Evolutionary conservation across 23 tunicate species (phyloP).

Genomic region (Halocynthia roretzi): DNA sequence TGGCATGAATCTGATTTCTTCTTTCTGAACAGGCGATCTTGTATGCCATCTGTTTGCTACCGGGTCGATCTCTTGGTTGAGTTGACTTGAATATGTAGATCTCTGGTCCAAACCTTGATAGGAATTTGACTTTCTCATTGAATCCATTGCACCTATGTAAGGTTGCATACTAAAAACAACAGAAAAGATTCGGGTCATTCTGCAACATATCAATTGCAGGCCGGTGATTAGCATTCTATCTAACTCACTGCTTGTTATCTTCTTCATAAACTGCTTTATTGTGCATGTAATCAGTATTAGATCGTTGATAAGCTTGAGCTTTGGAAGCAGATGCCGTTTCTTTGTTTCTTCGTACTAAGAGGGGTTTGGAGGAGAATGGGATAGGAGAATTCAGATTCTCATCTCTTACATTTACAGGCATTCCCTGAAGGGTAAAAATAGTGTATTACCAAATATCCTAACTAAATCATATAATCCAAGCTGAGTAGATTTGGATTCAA

Average conservation of each 20-base stretch:
- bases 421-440: no score
- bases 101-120: not conserved
- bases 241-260: no score
- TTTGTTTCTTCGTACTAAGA: not conserved
- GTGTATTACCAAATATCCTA: no score
- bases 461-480: no score
- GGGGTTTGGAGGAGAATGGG: conserved; percentile 6
- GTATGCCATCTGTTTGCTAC: not conserved
- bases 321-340: conserved; percentile 8
- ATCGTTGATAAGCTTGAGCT: not conserved
- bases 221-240: no score
- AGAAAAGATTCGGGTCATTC: no score
- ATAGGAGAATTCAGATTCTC: not conserved
- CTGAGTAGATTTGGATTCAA: not conserved
- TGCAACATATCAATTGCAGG: no score
- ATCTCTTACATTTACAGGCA: no score
- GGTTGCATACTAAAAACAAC: conserved; percentile 1
- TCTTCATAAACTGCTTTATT: not conserved
- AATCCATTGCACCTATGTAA: not conserved
- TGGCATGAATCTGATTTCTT: not conserved
- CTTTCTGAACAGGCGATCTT: not conserved
- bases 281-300: not conserved
- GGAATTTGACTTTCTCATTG: not conserved
- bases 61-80: not conserved
- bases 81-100: no score